Evolutionary conservation across 2,797 vertebrate species (phyloP).

Genomic region (Adelosebastes latens): DNA sequence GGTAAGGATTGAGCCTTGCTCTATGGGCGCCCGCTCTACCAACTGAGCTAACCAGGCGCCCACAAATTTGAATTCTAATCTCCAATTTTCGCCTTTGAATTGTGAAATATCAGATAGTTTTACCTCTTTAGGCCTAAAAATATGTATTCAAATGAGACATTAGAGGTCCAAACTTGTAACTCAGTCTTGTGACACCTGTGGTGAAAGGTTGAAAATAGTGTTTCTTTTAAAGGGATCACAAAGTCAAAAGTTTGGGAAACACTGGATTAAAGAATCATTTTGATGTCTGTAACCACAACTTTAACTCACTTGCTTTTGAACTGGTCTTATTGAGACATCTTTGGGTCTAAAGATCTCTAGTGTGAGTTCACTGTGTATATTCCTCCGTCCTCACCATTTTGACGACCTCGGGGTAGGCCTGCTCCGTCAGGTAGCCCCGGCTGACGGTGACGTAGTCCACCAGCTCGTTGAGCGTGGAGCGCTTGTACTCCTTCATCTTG

Average conservation of each 20-base stretch:
- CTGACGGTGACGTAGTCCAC: slow-evolving; percentile 99
- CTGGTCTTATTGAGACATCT: not conserved
- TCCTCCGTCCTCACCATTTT: slow-evolving; percentile 92
- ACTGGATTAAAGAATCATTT: not conserved
- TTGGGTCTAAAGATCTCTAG: not conserved
- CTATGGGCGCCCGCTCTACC: too few relatives aligned
- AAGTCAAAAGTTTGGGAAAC: not conserved
- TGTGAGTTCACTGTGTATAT: not conserved
- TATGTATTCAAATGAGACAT: too few relatives aligned
- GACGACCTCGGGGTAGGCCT: slow-evolving; percentile 99
- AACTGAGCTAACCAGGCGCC: too few relatives aligned
- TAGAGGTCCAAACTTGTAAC: too few relatives aligned
- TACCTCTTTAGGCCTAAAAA: too few relatives aligned
- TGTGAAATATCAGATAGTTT: too few relatives aligned
- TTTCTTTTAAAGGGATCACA: too few relatives aligned
- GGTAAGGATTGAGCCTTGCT: too few relatives aligned
- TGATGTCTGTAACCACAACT: not conserved
- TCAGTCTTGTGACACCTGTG: too few relatives aligned
- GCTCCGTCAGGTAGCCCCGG: slow-evolving; percentile 98
- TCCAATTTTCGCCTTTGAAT: too few relatives aligned
- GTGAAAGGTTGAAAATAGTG: too few relatives aligned
- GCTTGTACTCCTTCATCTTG: slow-evolving; percentile 99
- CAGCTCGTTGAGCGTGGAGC: slow-evolving; percentile 99
- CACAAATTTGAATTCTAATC: too few relatives aligned
- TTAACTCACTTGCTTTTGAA: not conserved